These are phyloP conservation scores for Rhizomys pruinosus DNA, from an alignment of 2,113 vertebrate species.

Conservation along the genomic window DNA sequence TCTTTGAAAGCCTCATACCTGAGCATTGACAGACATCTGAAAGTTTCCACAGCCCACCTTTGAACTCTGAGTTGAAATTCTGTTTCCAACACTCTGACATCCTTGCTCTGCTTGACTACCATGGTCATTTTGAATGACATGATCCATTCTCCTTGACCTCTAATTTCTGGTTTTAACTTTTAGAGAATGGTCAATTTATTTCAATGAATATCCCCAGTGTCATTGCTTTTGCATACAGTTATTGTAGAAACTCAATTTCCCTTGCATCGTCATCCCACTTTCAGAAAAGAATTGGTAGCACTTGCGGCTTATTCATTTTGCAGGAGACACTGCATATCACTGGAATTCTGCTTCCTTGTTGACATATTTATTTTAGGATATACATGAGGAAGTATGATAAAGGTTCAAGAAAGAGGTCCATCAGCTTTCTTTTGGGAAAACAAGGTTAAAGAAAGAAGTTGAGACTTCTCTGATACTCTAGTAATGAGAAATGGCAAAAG, in stretches of 20 bases:
- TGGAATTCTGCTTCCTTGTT: constrained; percentile 44
- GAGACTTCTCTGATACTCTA: constrained; percentile 39
- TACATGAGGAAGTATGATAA: constrained; percentile 63
- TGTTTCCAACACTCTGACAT: background rate
- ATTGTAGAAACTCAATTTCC: background rate
- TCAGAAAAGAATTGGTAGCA: background rate
- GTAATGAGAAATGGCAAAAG: constrained; percentile 65
- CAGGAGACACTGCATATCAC: constrained; percentile 24
- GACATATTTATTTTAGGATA: constrained; percentile 66
- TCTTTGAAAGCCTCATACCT: background rate
- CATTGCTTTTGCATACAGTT: background rate
- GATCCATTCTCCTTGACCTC: background rate
- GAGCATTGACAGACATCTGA: background rate
- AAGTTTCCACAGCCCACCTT: background rate
- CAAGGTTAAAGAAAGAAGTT: constrained; percentile 57
- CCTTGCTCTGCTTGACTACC: background rate
- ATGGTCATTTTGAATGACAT: background rate
- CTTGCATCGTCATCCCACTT: background rate
- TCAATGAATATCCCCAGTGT: background rate
- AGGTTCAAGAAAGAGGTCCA: constrained; percentile 48
- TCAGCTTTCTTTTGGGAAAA: constrained; percentile 61
- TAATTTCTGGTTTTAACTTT: background rate
- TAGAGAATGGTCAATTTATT: background rate
- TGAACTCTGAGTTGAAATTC: background rate
- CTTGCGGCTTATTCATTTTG: constrained; percentile 54